A percentile compares a stretch with the other conserved stretches of the same genome.
Conservation (phyloP, 2,888 invertebrate species). For the Seira musarum region DNA sequence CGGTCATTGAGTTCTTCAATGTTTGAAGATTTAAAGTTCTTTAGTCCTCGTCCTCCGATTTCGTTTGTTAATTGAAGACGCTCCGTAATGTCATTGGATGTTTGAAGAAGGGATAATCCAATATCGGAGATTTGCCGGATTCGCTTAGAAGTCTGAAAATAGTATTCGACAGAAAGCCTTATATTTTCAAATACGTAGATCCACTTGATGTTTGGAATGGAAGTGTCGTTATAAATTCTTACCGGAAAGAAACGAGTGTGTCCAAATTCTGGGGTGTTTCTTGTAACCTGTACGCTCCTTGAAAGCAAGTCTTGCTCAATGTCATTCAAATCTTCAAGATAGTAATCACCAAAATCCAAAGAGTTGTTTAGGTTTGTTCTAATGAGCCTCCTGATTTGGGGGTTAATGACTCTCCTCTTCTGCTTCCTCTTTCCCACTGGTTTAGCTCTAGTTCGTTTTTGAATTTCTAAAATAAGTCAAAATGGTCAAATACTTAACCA, state of each 20-base stretch:
- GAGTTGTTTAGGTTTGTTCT: slow-evolving; percentile 57
- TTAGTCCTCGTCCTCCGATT: slow-evolving; percentile 60
- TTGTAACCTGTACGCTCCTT: slow-evolving; percentile 48
- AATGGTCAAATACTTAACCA: too few species aligned
- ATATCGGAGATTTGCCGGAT: slow-evolving; percentile 67
- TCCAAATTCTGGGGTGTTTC: slow-evolving; percentile 61
- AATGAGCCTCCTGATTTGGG: slow-evolving; percentile 49
- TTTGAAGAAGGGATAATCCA: slow-evolving; percentile 62
- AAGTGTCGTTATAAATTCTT: slow-evolving; percentile 20
- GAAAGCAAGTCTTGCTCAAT: slow-evolving; percentile 60
- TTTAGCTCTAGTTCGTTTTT: background rate
- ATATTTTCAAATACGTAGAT: too few species aligned
- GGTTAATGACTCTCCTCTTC: slow-evolving; percentile 50
- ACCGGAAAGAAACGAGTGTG: slow-evolving; percentile 62
- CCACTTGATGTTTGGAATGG: too few species aligned
- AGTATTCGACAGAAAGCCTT: too few species aligned
- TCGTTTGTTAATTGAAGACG: slow-evolving; percentile 62
- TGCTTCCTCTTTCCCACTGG: slow-evolving; percentile 34
- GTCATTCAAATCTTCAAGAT: slow-evolving; percentile 56
- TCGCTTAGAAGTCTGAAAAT: slow-evolving; percentile 65
- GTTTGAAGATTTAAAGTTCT: slow-evolving; percentile 61
- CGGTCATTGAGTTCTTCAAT: slow-evolving; percentile 54
- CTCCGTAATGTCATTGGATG: slow-evolving; percentile 64
- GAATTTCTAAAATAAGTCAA: slow-evolving; percentile 16
- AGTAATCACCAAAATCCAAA: slow-evolving; percentile 58